Percentiles rank a stretch among this genome's conserved stretches.
phyloP scores from a whole-genome alignment of 2,888 invertebrate genomes.

The Euclidia mi region DNA sequence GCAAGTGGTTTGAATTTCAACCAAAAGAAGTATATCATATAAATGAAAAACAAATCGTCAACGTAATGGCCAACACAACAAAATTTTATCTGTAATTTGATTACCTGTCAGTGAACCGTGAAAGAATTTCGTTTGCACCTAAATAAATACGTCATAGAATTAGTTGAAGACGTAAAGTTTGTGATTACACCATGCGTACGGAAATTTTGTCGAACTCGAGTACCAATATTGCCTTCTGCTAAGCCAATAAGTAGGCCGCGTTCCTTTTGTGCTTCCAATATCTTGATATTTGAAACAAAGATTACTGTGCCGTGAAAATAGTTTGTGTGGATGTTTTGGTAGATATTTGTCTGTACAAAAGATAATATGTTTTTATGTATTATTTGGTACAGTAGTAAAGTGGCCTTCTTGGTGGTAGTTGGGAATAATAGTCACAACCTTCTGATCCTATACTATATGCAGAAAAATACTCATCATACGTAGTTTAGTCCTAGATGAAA shows the following conservation, averaged over 20 bases:
- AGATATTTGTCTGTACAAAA: too few relatives aligned
- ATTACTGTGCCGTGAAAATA: not conserved
- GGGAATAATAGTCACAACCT: too few relatives aligned
- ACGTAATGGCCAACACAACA: conserved; percentile 30
- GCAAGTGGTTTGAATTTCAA: too few relatives aligned
- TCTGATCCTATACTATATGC: too few relatives aligned
- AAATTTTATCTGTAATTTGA: conserved; percentile 52
- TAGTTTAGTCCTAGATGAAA: too few relatives aligned
- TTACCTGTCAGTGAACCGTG: conserved; percentile 46
- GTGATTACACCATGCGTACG: conserved; percentile 8
- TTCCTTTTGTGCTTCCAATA: conserved; percentile 1
- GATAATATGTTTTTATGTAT: too few relatives aligned
- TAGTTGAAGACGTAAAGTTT: conserved; percentile 23
- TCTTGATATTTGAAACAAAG: not conserved
- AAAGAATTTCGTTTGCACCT: conserved; percentile 50
- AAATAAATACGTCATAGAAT: conserved; percentile 47
- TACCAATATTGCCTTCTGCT: conserved; percentile 2
- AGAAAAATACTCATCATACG: too few relatives aligned
- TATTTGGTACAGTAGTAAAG: too few relatives aligned
- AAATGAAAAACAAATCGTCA: too few relatives aligned
- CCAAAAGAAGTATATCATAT: too few relatives aligned
- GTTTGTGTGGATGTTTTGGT: not conserved
- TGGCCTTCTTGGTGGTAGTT: too few relatives aligned
- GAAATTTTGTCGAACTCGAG: conserved; percentile 6
- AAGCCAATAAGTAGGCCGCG: not conserved